These are phyloP conservation scores for Cheirogaleus major DNA, from an alignment of 2,797 vertebrate genomes.

Conservation along the genomic window DNA sequence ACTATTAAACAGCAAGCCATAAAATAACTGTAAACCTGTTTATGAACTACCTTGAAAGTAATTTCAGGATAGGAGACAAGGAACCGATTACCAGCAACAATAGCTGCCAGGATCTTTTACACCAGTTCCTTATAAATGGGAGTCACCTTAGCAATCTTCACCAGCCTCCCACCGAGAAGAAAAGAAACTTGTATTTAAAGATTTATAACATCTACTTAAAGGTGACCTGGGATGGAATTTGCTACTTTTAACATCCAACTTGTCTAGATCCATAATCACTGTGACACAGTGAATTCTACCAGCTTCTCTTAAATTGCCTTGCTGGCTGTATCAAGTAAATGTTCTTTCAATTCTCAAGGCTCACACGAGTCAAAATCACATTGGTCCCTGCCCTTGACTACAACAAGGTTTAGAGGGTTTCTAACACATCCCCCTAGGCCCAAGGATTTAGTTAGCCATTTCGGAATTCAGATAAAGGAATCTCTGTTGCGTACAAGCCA, in stretches of 20 bases:
- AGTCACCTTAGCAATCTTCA: conserved; percentile 72
- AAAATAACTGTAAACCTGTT: conserved; percentile 53
- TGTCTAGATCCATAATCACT: conserved; percentile 57
- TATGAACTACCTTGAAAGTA: conserved; percentile 64
- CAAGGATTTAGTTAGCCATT: background rate
- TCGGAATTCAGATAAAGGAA: background rate
- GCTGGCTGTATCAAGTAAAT: background rate
- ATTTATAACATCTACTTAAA: conserved; percentile 79
- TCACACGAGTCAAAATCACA: background rate
- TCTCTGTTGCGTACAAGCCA: background rate
- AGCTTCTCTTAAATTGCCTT: conserved; percentile 38
- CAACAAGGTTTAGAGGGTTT: background rate
- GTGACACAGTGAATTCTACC: conserved; percentile 54
- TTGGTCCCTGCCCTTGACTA: background rate
- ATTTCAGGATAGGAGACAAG: conserved; percentile 62
- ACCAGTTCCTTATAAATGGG: conserved; percentile 74
- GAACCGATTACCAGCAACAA: conserved; percentile 68
- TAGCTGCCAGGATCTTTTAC: conserved; percentile 67
- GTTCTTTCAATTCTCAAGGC: conserved; percentile 37
- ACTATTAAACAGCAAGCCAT: conserved; percentile 69
- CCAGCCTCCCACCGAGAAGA: conserved; percentile 72
- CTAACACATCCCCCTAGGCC: background rate
- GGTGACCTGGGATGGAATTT: conserved; percentile 78
- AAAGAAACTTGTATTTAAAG: conserved; percentile 74
- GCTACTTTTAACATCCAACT: conserved; percentile 70